Base-by-base conservation (phyloP, 2,113 vertebrate genomes). In the Salminus brasiliensis region DNA sequence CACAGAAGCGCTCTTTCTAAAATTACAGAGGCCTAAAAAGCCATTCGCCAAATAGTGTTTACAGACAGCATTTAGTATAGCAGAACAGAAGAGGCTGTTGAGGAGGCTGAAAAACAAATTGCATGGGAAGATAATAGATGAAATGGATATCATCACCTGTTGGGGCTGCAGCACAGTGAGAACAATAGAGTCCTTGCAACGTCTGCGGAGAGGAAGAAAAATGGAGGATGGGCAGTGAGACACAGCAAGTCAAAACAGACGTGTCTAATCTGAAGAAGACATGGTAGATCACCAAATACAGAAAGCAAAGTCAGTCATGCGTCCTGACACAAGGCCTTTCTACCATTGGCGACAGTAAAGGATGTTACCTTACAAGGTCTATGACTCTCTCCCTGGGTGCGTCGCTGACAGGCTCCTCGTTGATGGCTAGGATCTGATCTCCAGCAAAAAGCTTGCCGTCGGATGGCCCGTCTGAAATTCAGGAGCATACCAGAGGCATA, bases 381-480 rank as follows among this genome's bases (percentile, higher is more conserved):
- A 98, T 97, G 95, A 98, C 95, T 94, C 95, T 97, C 94, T 97
- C 96, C 85, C 96, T 93, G 88, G 96, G 92, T 81, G 93, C 94
- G 93, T 97, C 97, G 91, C 95, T 97, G 95, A 98, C 94, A 7
- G 95, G 94, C 92, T 98, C 96, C 84, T 97, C 89, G 81, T 98
- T 96, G 93, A 98, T 97, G 90, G 95, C 95, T 91, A 98, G 93
- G 92, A 98, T 97, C 93, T 98, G 96, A 90, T 99, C 97, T 91
- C 96, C 96, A 71, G 96, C 89, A 81, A 98, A 92, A 88, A 99
- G 96, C 87, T 97, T 98, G 91, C 97, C 95, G 90, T 96, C 96
- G 84, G 96, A 98, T 73, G 95, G 96, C 87, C 97, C 97, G 82
- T 97, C 96, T 98, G 92, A 79, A 65, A 67, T 45, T 63, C 66